phyloP scores from a whole-genome alignment of 2,797 vertebrate species.

The Simalia tracyae region DNA sequence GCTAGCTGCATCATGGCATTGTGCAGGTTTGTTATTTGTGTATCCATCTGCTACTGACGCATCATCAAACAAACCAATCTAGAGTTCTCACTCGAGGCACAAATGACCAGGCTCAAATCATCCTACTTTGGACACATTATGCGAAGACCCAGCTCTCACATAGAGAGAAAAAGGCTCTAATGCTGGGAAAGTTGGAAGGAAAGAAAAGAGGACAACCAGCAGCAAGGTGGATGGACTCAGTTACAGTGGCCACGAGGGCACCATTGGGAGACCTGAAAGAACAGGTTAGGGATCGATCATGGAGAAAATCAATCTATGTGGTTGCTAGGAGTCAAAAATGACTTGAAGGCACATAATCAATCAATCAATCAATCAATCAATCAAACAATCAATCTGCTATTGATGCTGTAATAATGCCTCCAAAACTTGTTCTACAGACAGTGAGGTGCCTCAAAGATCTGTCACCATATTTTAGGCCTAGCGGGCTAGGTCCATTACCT shows the following conservation, averaged over 20 bases:
- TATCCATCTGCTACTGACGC: neutral
- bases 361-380: neutral
- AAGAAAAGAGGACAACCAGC: neutral
- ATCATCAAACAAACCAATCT: neutral
- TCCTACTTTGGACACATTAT: neutral
- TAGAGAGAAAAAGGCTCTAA: neutral
- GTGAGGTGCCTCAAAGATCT: neutral
- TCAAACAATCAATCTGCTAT: neutral
- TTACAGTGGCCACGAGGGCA: neutral
- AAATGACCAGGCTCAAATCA: neutral
- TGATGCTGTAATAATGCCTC: neutral
- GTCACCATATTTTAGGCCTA: neutral
- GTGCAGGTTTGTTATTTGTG: neutral
- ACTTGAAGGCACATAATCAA: neutral
- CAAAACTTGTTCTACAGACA: neutral
- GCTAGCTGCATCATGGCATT: neutral
- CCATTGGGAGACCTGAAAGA: neutral
- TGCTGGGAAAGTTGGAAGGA: neutral
- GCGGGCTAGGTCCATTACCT: neutral
- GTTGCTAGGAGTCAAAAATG: neutral
- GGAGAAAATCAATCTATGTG: neutral
- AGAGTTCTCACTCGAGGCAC: neutral
- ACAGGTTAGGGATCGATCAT: neutral
- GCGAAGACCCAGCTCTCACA: neutral
- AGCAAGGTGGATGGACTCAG: neutral